Evolutionary conservation across 2,888 invertebrate genomes (phyloP), one percentile per base, ranked within the genome.

Genomic region (Sthenelais limicola): DNA sequence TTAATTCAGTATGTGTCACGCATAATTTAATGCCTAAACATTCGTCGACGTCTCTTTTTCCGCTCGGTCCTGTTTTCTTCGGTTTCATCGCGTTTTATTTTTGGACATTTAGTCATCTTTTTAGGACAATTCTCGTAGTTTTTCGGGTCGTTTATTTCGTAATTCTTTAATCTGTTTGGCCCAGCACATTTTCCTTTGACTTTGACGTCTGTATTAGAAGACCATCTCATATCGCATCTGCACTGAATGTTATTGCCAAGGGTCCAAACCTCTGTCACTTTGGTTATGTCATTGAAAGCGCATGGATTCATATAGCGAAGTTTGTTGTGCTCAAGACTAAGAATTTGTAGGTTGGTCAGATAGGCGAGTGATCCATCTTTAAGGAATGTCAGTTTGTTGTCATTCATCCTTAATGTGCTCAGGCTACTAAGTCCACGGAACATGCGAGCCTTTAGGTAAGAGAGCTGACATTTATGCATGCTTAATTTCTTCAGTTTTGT

Each of bases 231-330:
- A 7, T 62, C 52, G 51, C 79, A 79, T 62, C 75, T 76, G 58
- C 79, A 79, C 18, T 56, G 56, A 21, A 79, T 52, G 30, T 66
- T 73, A 49, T 79, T 79, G 30, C 68, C 73, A n/a, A 38, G 28
- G 26, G 76, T 24, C 68, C 48, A 52, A 62, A 79, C 73, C 52
- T 72, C 72, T 35, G 73, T 71, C 26, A 77, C 54, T 48, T 58
- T 56, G 9, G 38, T n/a, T 21, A 76, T 47, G 62, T 75, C 51
- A n/a, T 58, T 68, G 28, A 79, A 79, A 1, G 78, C 76, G 49
- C 79, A 79, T 21, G 76, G 76, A 69, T 79, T 79, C 62, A 79
- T 49, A 26, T 73, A 71, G 18, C 43, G 56, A 68, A 79, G 68
- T 4, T 51, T 30, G 54, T 79, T 79, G 49, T 67, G 33, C 18